Percentiles rank a stretch among this genome's conserved stretches.
Evolutionary conservation across 2,888 invertebrate genomes (phyloP).

Genomic region (Callinectes sapidus): DNA sequence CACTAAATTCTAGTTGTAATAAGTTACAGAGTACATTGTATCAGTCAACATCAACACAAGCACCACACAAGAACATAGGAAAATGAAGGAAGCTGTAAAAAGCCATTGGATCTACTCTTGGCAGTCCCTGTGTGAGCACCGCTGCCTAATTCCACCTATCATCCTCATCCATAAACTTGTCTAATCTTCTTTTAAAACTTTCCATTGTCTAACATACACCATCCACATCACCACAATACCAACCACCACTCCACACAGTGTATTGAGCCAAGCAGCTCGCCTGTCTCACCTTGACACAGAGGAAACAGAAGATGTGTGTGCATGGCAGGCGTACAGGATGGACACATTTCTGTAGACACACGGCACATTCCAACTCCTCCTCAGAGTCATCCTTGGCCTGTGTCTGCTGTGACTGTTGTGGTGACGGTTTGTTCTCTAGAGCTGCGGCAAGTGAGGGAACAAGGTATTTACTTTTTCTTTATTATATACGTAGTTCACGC

Average conservation of each 20-base stretch:
- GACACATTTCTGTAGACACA: slow-evolving; percentile 92
- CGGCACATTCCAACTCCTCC: slow-evolving; percentile 85
- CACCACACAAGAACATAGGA: neutral
- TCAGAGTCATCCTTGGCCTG: slow-evolving; percentile 67
- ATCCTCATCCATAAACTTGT: no score
- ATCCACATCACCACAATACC: neutral
- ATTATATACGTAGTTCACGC: neutral
- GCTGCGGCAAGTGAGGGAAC: neutral
- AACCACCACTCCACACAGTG: neutral
- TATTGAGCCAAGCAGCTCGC: neutral
- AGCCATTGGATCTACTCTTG: no score
- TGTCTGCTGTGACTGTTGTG: slow-evolving; percentile 34
- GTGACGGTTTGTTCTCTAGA: slow-evolving; percentile 2
- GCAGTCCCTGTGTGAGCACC: no score
- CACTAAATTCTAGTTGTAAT: neutral
- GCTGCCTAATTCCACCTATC: no score
- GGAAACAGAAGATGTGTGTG: slow-evolving; percentile 95
- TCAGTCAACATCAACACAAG: neutral
- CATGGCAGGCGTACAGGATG: slow-evolving; percentile 96
- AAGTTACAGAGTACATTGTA: neutral
- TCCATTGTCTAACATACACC: neutral
- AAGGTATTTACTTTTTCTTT: neutral
- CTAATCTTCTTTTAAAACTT: no score
- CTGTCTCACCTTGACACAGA: slow-evolving; percentile 88
- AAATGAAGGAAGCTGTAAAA: no score